Conservation (phyloP, 2,113 vertebrate genomes). For the Dipodomys merriami region DNA sequence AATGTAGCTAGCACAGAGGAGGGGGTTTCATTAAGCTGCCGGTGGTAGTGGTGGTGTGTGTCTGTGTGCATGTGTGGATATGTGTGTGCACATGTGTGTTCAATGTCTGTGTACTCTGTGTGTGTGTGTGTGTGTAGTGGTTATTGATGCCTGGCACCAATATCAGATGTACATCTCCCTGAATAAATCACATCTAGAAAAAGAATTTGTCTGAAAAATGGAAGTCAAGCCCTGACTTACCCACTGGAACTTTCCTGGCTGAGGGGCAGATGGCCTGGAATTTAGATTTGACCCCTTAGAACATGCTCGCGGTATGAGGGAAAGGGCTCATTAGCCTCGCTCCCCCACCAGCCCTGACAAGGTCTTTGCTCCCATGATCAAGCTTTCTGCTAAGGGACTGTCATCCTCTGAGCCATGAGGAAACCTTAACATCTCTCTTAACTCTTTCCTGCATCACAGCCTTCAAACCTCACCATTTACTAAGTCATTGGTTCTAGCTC, state of each 20-base stretch:
- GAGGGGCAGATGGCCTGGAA: slow-evolving; percentile 29
- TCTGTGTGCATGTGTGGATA: background rate
- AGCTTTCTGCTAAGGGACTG: background rate
- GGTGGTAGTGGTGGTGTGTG: background rate
- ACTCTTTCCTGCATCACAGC: background rate
- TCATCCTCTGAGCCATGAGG: background rate
- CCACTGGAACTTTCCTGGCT: background rate
- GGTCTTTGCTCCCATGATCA: background rate
- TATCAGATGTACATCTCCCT: background rate
- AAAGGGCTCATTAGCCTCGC: slow-evolving; percentile 36
- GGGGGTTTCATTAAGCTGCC: slow-evolving; percentile 51
- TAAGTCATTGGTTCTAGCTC: background rate
- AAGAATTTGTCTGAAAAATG: slow-evolving; percentile 37
- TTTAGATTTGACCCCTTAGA: slow-evolving; percentile 61
- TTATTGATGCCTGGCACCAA: background rate
- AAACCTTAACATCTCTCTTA: slow-evolving; percentile 54
- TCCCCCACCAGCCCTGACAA: slow-evolving; percentile 31
- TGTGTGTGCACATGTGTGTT: background rate
- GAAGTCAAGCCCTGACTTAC: background rate
- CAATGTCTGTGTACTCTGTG: background rate
- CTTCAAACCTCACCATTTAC: background rate
- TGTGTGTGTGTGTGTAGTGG: background rate
- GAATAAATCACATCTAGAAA: slow-evolving; percentile 58
- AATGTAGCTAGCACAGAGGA: slow-evolving; percentile 48
- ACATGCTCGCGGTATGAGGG: slow-evolving; percentile 8